Evolutionary conservation across 2,888 invertebrate species (phyloP).

Genomic region (Chelonus formosanus): DNA sequence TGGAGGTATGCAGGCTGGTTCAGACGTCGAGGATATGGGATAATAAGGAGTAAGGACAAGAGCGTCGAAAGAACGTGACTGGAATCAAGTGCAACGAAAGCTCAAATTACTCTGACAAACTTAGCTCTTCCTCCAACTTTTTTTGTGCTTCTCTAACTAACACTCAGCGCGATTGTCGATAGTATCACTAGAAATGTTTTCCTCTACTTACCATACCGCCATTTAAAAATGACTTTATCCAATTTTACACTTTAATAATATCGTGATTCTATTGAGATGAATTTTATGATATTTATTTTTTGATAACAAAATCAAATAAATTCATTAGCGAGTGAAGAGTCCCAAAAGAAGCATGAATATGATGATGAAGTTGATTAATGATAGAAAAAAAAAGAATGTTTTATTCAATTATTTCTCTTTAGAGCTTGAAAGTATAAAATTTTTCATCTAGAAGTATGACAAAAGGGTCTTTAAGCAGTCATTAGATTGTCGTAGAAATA

Average conservation of each 20-base stretch:
- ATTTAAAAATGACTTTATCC: no score
- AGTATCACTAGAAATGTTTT: background rate
- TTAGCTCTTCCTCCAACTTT: slow-evolving; percentile 34
- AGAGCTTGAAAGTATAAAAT: background rate
- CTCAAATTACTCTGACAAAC: slow-evolving; percentile 59
- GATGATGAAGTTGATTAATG: no score
- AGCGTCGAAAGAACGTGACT: slow-evolving; percentile 38
- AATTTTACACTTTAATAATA: no score
- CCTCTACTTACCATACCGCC: background rate
- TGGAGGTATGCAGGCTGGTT: slow-evolving; percentile 26
- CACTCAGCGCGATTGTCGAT: slow-evolving; percentile 11
- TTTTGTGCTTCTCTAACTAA: background rate
- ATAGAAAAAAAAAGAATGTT: background rate
- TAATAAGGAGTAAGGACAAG: slow-evolving; percentile 45
- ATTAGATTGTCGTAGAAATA: slow-evolving; percentile 3
- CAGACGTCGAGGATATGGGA: slow-evolving; percentile 33
- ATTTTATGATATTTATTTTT: no score
- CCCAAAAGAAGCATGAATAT: no score
- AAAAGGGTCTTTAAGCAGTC: no score
- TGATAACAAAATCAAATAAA: no score
- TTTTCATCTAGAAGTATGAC: no score
- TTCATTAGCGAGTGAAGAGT: no score
- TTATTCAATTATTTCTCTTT: background rate
- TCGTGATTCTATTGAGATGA: no score
- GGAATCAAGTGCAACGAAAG: slow-evolving; percentile 32